Percentiles rank a stretch among this genome's conserved stretches.
Conservation (phyloP, 2,113 vertebrate genomes). For the Thermophis baileyi region DNA sequence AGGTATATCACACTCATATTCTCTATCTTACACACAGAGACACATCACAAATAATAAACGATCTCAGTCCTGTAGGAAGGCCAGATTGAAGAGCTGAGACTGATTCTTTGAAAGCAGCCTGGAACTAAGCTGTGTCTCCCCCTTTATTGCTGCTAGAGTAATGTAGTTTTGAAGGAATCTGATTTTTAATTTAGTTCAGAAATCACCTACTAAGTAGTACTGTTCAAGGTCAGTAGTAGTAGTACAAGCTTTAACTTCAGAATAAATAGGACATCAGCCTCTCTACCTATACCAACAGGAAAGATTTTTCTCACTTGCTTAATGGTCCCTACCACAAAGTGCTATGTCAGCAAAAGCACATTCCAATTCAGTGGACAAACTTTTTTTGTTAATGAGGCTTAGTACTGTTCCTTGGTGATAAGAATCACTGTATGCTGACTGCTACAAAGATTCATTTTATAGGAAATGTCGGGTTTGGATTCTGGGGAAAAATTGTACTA, state of each 20-base stretch:
- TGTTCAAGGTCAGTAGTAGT: not conserved
- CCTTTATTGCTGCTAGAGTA: not conserved
- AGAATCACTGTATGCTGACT: not conserved
- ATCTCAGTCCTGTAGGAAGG: not conserved
- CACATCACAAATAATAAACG: not conserved
- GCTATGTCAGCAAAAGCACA: not conserved
- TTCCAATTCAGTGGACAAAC: not conserved
- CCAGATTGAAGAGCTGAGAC: too few species aligned
- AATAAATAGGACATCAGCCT: not conserved
- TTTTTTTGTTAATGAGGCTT: constrained; percentile 1
- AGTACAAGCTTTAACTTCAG: not conserved
- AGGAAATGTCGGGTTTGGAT: not conserved
- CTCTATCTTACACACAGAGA: not conserved
- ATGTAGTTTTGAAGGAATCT: not conserved
- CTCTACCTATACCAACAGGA: not conserved
- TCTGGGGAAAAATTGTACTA: not conserved
- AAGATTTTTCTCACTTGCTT: not conserved
- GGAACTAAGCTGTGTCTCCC: not conserved
- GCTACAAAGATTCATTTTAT: not conserved
- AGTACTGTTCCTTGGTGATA: not conserved
- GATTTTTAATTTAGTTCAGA: not conserved
- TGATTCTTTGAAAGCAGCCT: not conserved
- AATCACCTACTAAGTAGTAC: not conserved
- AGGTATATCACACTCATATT: not conserved
- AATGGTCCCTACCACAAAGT: constrained; percentile 1